These are phyloP conservation scores for Synanthedon formicaeformis DNA, from an alignment of 2,888 invertebrate species.

Conservation along the genomic window DNA sequence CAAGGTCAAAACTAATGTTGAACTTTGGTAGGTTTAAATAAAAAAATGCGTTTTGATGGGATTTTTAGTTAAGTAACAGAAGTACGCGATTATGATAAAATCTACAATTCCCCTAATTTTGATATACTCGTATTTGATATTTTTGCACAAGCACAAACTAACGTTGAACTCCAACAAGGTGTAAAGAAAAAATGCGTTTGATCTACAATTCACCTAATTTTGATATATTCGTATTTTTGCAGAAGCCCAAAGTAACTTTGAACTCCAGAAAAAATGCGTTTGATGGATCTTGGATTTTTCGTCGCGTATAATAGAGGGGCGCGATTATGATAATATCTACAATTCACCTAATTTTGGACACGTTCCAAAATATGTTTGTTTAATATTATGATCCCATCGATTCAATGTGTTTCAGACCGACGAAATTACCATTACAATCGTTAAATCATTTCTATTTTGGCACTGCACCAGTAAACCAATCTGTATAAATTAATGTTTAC, in stretches of 20 bases:
- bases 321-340: neutral
- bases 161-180: slow-evolving; percentile 12
- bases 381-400: slow-evolving; percentile 8
- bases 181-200: neutral
- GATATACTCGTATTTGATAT: slow-evolving; percentile 14
- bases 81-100: no score
- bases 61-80: neutral
- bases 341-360: slow-evolving; percentile 4
- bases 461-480: slow-evolving; percentile 4
- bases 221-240: slow-evolving; percentile 20
- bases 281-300: neutral
- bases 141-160: slow-evolving; percentile 40
- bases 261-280: slow-evolving; percentile 5
- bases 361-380: slow-evolving; percentile 6
- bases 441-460: slow-evolving; percentile 19
- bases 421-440: slow-evolving; percentile 10
- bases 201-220: neutral
- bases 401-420: slow-evolving; percentile 9
- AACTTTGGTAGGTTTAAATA: slow-evolving; percentile 5
- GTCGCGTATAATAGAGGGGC: neutral
- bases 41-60: neutral
- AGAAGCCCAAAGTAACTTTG: slow-evolving; percentile 29
- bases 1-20: slow-evolving; percentile 28
- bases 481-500: slow-evolving; percentile 11
- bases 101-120: no score